Base-by-base conservation (phyloP, 1,140 invertebrate species). In the Grapholita molesta region DNA sequence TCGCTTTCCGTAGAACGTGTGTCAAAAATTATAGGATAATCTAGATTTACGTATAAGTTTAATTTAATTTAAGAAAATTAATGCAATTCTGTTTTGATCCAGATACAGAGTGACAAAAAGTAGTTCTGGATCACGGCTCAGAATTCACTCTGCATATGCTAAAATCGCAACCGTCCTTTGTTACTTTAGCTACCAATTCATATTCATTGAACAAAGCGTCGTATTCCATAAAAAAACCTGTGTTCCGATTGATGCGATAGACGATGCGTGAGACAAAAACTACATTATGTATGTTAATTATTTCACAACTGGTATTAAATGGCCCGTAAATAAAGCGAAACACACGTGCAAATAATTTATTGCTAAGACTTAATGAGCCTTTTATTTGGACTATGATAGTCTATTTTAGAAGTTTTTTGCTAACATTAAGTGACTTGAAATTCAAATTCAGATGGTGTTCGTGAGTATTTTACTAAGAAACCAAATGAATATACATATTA, bases 321-420 rank as follows among this genome's bases (percentile, higher is more conserved):
- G 24, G 25, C 25, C 21, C 28, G 25, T 61, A 61, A 28, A 61
- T 61, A 28, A 61, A 25, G 15, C 12, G 5, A 57, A 57, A 61
- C 30, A 28, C 55, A 61, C 55, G 55, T 28, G 55, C 55, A 32
- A 11, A 11, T 61, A 61, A 61, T 61, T 61, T 61, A 61, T 32
- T 32, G n/a, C 55, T 15, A n/a, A 30, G 25, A 28, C 12, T 15
- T 61, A 28, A 8, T 28, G 55, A 57, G 24, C 11, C 53, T 9
- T 57, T 61, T 61, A 28, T 23, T 12, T 25, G 4, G 11, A 61
- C 24, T 25, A 11, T 55, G 12, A 61, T 57, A 55, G 38, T 48
- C 55, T 57, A 30, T 61, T 61, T 61, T 61, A 61, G 15, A 30
- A 32, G 55, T 28, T 15, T n/a, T 61, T 28, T 61, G 55, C 25